phyloP scores from a whole-genome alignment of 2,113 vertebrate genomes.

The Epinephelus moara region DNA sequence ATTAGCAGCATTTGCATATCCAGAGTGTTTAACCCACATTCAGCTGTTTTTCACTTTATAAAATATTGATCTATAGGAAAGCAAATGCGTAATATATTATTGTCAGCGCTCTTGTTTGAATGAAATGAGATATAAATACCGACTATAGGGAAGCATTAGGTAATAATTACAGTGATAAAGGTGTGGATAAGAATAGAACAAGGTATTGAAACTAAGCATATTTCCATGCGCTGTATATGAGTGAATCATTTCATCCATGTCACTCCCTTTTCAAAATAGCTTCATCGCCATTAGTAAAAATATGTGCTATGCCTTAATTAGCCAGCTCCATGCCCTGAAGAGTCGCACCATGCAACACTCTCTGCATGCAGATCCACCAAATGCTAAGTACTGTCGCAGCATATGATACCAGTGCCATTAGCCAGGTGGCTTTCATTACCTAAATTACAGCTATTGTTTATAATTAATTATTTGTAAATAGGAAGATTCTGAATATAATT shows the following conservation, averaged over 20 bases:
- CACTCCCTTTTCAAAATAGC: slow-evolving; percentile 50
- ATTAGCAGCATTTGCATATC: slow-evolving; percentile 87
- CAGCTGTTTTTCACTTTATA: slow-evolving; percentile 68
- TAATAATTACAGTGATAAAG: background rate
- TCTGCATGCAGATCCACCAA: slow-evolving; percentile 89
- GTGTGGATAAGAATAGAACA: background rate
- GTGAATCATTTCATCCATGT: slow-evolving; percentile 37
- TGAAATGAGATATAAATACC: slow-evolving; percentile 2
- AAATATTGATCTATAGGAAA: slow-evolving; percentile 74
- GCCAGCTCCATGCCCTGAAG: slow-evolving; percentile 84
- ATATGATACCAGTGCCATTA: slow-evolving; percentile 96
- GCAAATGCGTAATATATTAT: slow-evolving; percentile 34
- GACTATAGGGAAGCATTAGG: background rate
- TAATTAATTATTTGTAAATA: slow-evolving; percentile 99
- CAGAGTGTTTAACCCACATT: slow-evolving; percentile 69
- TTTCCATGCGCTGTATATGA: slow-evolving; percentile 4
- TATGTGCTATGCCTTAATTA: slow-evolving; percentile 78
- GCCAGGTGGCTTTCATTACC: slow-evolving; percentile 91
- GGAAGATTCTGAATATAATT: slow-evolving; percentile 93
- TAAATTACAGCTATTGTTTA: slow-evolving; percentile 95
- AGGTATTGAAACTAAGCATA: slow-evolving; percentile 19
- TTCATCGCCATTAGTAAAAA: slow-evolving; percentile 78
- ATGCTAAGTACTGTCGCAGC: slow-evolving; percentile 93
- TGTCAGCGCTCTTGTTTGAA: slow-evolving; percentile 13
- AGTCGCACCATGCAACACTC: slow-evolving; percentile 83